phyloP scores from a whole-genome alignment of 2,797 vertebrate species.

The Rousettus madagascariensis region DNA sequence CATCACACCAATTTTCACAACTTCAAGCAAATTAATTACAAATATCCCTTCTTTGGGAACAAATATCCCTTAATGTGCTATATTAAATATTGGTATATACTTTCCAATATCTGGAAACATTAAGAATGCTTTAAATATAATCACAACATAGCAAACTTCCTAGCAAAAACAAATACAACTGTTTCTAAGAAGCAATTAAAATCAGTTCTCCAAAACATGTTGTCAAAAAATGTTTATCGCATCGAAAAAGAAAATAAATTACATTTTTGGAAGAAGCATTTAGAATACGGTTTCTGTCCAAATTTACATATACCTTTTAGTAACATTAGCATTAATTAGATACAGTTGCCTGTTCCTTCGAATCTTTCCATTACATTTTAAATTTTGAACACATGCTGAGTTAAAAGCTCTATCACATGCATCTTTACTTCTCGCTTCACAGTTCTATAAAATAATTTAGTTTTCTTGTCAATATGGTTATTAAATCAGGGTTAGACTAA shows the following conservation, averaged over 20 bases:
- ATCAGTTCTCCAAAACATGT: background rate
- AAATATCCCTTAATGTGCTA: background rate
- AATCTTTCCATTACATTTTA: slow-evolving; percentile 60
- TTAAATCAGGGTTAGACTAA: slow-evolving; percentile 33
- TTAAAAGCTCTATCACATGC: slow-evolving; percentile 69
- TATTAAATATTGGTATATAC: background rate
- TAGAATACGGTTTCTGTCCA: background rate
- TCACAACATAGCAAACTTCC: background rate
- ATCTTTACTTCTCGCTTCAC: slow-evolving; percentile 65
- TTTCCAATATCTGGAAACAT: background rate
- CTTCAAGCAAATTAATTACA: background rate
- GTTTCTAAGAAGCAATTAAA: background rate
- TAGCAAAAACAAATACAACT: background rate
- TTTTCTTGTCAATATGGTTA: slow-evolving; percentile 70
- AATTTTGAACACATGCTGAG: slow-evolving; percentile 67
- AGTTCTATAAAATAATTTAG: slow-evolving; percentile 72
- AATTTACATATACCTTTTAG: background rate
- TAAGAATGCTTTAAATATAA: background rate
- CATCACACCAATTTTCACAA: background rate
- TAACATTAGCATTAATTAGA: slow-evolving; percentile 29
- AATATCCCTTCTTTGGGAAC: background rate
- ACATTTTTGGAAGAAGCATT: background rate
- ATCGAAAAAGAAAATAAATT: background rate
- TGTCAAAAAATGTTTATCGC: background rate
- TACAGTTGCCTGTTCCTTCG: background rate